A percentile compares a stretch with the other conserved stretches of the same genome.
These are phyloP conservation scores for Myotis pilosus DNA, from an alignment of 2,797 vertebrate species.

Conservation along the genomic window DNA sequence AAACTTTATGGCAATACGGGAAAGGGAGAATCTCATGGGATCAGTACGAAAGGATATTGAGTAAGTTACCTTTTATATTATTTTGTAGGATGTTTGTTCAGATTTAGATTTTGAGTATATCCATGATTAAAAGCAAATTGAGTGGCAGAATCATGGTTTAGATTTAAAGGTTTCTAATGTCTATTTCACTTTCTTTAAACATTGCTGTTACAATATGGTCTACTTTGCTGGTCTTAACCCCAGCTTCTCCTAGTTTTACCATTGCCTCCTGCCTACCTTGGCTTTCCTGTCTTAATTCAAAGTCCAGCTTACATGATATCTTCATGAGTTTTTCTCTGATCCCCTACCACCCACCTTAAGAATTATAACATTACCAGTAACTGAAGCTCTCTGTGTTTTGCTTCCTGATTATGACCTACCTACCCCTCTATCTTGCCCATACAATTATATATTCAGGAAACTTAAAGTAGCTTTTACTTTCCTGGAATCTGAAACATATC, in stretches of 20 bases:
- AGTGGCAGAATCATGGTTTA: slow-evolving; percentile 41
- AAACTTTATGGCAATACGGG: slow-evolving; percentile 95
- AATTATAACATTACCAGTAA: not conserved
- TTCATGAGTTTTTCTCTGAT: slow-evolving; percentile 16
- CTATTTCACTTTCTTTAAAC: slow-evolving; percentile 27
- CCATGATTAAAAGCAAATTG: slow-evolving; percentile 26
- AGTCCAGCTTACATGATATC: not conserved
- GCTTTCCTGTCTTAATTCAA: slow-evolving; percentile 31
- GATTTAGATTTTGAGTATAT: slow-evolving; percentile 15
- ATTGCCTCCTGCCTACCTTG: not conserved
- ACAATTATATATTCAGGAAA: not conserved
- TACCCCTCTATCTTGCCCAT: not conserved
- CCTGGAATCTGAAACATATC: not conserved
- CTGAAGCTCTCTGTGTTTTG: not conserved
- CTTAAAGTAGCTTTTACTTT: not conserved
- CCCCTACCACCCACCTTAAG: not conserved
- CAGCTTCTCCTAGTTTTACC: not conserved
- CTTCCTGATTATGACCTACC: not conserved
- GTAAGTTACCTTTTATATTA: slow-evolving; percentile 86
- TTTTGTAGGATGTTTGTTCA: not conserved
- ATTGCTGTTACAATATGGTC: not conserved
- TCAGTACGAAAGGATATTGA: slow-evolving; percentile 98
- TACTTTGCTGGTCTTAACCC: not conserved
- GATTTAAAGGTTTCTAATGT: slow-evolving; percentile 40
- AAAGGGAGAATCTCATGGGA: slow-evolving; percentile 96